These are phyloP conservation scores for Luperina nickerlii DNA, from an alignment of 2,888 invertebrate species.

Conservation along the genomic window DNA sequence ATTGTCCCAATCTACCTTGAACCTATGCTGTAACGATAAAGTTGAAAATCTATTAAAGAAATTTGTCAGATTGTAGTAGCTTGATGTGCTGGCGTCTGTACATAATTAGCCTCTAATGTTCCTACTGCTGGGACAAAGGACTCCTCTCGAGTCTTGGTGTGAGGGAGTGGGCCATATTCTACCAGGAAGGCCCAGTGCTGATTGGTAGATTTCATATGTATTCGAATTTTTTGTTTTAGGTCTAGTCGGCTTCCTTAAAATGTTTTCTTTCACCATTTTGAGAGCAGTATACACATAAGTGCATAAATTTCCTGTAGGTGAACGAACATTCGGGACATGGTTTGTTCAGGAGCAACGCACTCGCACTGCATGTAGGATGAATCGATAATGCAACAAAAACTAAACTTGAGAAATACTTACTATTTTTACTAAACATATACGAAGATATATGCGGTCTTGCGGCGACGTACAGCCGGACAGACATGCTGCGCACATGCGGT, in stretches of 20 bases:
- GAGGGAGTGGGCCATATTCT: background rate
- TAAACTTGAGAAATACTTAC: constrained; percentile 75
- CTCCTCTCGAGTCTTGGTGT: background rate
- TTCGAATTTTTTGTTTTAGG: background rate
- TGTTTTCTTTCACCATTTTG: background rate
- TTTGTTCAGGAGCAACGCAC: background rate
- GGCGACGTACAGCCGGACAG: constrained; percentile 85
- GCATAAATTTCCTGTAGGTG: no score
- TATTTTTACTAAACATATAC: constrained; percentile 89
- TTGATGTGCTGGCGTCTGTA: no score
- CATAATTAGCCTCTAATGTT: background rate
- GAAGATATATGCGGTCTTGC: constrained; percentile 86
- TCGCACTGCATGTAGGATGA: background rate
- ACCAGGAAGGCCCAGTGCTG: background rate
- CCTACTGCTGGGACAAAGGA: background rate
- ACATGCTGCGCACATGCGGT: constrained; percentile 83
- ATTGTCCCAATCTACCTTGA: no score
- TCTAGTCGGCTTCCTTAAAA: background rate
- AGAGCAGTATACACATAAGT: background rate
- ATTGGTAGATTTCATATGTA: background rate
- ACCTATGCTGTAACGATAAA: no score
- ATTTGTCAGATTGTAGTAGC: no score
- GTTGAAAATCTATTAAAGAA: no score
- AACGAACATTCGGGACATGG: background rate
- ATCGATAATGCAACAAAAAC: background rate